These are phyloP conservation scores for Limenitis arthemis DNA, from an alignment of 2,888 invertebrate genomes.

Conservation along the genomic window DNA sequence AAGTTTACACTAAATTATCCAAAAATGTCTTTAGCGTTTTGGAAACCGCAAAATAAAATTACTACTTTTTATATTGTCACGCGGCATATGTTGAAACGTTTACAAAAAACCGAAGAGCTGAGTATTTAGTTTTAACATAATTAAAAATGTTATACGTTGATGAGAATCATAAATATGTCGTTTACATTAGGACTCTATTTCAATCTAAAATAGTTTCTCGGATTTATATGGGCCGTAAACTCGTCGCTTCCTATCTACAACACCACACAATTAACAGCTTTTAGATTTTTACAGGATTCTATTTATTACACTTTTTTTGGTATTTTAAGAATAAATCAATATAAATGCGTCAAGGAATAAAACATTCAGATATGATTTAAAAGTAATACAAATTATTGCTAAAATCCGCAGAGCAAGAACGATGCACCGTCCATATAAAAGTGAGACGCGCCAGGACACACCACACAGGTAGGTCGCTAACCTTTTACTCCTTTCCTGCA, in stretches of 20 bases:
- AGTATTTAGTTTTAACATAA: neutral
- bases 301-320: constrained; percentile 27
- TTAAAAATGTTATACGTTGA: constrained; percentile 30
- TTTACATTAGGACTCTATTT: constrained; percentile 39
- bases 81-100: constrained; percentile 42
- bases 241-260: constrained; percentile 50
- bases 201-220: constrained; percentile 45
- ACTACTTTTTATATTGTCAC: constrained; percentile 52
- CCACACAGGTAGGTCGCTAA: too few species aligned
- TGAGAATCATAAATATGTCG: constrained; percentile 44
- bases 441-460: too few species aligned
- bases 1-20: constrained; percentile 46
- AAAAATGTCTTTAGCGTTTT: constrained; percentile 45
- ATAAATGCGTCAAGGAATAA: neutral
- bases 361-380: neutral
- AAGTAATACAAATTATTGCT: too few species aligned
- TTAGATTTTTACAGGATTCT: constrained; percentile 37
- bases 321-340: constrained; percentile 17
- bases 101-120: constrained; percentile 36
- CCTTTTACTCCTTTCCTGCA: too few species aligned
- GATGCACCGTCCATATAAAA: too few species aligned
- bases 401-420: too few species aligned
- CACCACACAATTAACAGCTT: constrained; percentile 44
- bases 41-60: constrained; percentile 60
- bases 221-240: constrained; percentile 49